Percentiles rank a stretch among this genome's conserved stretches.
phyloP scores from a whole-genome alignment of 1,140 invertebrate genomes.

The Platorchestia sp. region DNA sequence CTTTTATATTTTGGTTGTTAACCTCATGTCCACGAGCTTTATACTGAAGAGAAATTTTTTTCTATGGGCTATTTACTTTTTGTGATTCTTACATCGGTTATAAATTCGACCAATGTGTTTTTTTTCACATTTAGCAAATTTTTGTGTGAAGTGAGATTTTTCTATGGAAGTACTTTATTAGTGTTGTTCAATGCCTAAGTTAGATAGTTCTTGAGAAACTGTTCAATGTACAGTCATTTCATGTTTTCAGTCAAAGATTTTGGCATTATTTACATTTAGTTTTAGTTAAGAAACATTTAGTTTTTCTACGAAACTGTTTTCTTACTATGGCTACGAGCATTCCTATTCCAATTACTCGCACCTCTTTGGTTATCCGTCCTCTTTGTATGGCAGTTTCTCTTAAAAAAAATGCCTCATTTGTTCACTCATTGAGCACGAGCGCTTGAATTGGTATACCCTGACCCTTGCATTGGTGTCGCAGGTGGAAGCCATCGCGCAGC shows the following conservation, averaged over 20 bases:
- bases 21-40: background rate
- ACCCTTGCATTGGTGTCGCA: conserved; percentile 69
- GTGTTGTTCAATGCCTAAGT: background rate
- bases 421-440: background rate
- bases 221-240: background rate
- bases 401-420: background rate
- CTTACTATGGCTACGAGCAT: too few relatives aligned
- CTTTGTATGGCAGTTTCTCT: background rate
- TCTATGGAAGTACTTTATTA: background rate
- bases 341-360: background rate
- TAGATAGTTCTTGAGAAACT: background rate
- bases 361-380: background rate
- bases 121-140: too few relatives aligned
- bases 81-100: too few relatives aligned
- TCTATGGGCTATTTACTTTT: too few relatives aligned
- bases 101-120: too few relatives aligned
- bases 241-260: background rate
- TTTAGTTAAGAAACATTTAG: too few relatives aligned
- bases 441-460: background rate
- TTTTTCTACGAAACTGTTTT: too few relatives aligned
- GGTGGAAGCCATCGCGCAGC: conserved; percentile 97
- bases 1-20: background rate
- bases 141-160: background rate
- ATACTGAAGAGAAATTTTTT: background rate
- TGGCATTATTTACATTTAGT: background rate